phyloP scores from a whole-genome alignment of 2,797 vertebrate genomes.

The Sebastes elongatus region DNA sequence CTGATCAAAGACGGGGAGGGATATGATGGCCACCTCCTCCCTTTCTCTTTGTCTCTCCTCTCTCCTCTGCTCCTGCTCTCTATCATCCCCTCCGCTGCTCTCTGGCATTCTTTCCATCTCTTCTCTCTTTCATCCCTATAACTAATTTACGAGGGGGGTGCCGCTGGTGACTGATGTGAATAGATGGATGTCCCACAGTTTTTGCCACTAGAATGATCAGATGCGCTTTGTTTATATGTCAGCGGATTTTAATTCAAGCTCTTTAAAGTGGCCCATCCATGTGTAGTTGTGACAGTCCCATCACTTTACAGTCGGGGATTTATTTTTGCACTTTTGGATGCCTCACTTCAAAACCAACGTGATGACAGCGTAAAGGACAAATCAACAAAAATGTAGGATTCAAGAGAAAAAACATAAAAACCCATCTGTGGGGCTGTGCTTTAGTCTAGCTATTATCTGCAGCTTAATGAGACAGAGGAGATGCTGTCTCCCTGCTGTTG shows the following conservation, averaged over 20 bases:
- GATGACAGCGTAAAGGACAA: slow-evolving; percentile 22
- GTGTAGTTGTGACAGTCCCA: slow-evolving; percentile 10
- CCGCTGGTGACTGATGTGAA: slow-evolving; percentile 30
- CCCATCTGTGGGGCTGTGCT: slow-evolving; percentile 21
- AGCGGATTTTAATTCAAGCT: slow-evolving; percentile 25
- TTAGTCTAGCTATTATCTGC: slow-evolving; percentile 54
- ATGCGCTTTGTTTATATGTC: slow-evolving; percentile 53
- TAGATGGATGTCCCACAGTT: slow-evolving; percentile 31
- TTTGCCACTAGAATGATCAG: slow-evolving; percentile 33
- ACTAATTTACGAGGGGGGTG: slow-evolving; percentile 33
- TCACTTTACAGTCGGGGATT: slow-evolving; percentile 3
- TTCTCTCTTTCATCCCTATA: slow-evolving; percentile 48
- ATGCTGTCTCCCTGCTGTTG: slow-evolving; percentile 60
- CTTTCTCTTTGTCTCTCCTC: slow-evolving; percentile 43
- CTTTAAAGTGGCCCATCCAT: slow-evolving; percentile 39
- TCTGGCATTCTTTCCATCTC: slow-evolving; percentile 30
- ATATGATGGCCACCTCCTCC: slow-evolving; percentile 53
- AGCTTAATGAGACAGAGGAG: slow-evolving; percentile 60
- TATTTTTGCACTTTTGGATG: slow-evolving; percentile 10
- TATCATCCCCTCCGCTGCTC: slow-evolving; percentile 33
- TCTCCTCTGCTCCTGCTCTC: neutral
- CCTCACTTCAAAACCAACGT: slow-evolving; percentile 29
- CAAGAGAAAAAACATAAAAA: neutral
- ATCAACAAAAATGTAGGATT: slow-evolving; percentile 27
- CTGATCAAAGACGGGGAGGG: slow-evolving; percentile 76